Conservation (phyloP, 2,797 vertebrate species). For the Meriones psammophilus region DNA sequence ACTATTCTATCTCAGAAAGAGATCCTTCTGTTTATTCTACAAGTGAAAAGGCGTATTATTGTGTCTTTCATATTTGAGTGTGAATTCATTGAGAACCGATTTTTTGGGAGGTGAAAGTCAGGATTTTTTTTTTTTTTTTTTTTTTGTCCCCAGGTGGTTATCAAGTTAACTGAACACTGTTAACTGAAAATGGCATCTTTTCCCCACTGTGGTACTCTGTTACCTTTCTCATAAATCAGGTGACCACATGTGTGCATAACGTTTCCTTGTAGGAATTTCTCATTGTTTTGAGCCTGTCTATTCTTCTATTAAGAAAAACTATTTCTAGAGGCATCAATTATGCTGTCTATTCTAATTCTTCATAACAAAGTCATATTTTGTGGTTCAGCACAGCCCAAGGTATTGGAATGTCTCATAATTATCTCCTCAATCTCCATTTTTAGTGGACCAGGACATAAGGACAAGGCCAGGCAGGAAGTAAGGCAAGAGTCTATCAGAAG, state of each 20-base stretch:
- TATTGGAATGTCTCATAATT: constrained; percentile 3
- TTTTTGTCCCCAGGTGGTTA: background rate
- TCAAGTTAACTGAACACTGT: constrained; percentile 45
- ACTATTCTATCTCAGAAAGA: background rate
- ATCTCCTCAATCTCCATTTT: background rate
- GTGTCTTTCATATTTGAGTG: constrained; percentile 41
- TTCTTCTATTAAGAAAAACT: background rate
- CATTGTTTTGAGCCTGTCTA: background rate
- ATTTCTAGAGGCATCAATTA: constrained; percentile 14
- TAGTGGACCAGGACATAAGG: background rate
- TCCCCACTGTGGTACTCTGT: background rate
- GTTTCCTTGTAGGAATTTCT: constrained; percentile 45
- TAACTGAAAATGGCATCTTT: constrained; percentile 43
- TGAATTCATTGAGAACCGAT: background rate
- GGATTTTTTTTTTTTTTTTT: background rate
- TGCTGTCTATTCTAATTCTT: background rate
- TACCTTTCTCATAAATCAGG: constrained; percentile 40
- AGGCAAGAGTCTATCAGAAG: background rate
- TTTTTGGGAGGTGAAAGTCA: constrained; percentile 20
- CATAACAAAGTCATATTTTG: constrained; percentile 48
- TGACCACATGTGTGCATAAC: background rate
- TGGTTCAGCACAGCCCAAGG: background rate
- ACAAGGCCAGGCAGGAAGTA: background rate
- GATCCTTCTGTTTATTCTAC: constrained; percentile 24
- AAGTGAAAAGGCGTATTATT: constrained; percentile 7